Conservation (phyloP, 2,797 vertebrate genomes). For the Schizopygopsis malacanthus region DNA sequence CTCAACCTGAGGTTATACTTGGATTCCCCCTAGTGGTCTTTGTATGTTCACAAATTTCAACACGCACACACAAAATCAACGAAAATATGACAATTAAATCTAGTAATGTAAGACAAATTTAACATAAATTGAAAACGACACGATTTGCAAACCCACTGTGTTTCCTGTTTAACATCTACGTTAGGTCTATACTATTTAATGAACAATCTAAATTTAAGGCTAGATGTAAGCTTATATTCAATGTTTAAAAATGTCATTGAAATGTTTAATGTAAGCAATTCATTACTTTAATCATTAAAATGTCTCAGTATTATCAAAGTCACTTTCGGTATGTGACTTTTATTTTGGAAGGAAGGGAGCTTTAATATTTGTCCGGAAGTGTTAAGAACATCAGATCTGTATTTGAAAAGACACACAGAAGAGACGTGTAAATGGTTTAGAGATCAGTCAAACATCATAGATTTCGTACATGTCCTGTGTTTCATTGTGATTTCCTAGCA, state of each 20-base stretch:
- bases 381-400: slow-evolving; percentile 7
- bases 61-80: neutral
- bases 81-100: neutral
- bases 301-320: neutral
- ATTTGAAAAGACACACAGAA: neutral
- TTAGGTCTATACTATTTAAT: neutral
- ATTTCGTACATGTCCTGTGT: neutral
- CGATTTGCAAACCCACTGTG: neutral
- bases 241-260: neutral
- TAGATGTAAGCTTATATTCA: neutral
- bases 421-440: neutral
- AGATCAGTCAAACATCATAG: neutral
- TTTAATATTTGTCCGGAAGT: slow-evolving; percentile 26
- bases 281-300: neutral
- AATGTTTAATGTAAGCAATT: neutral
- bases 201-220: neutral
- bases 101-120: neutral
- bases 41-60: neutral
- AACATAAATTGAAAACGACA: neutral
- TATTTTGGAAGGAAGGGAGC: slow-evolving; percentile 36
- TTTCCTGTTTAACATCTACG: neutral
- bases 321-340: neutral
- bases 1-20: neutral
- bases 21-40: slow-evolving; percentile 43
- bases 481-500: slow-evolving; percentile 5